A percentile compares a stretch with the other conserved stretches of the same genome.
Evolutionary conservation across 1,140 invertebrate genomes (phyloP).

Genomic region (Drosophila carrolli): DNA sequence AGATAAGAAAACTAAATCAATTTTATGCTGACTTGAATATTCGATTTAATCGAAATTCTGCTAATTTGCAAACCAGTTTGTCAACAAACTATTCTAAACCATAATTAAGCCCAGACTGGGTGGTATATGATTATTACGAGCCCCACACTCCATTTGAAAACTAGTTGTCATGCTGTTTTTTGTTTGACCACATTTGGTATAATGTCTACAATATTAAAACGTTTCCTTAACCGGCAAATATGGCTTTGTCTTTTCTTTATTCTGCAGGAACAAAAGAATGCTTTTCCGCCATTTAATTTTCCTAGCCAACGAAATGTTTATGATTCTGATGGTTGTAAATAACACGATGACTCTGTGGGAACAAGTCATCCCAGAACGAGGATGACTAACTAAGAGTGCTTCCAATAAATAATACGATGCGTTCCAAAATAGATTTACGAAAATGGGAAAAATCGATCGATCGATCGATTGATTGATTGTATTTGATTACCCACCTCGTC

Average conservation of each 20-base stretch:
- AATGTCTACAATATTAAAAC: constrained; percentile 11
- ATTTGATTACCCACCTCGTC: constrained; percentile 71
- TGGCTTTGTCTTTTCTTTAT: constrained; percentile 37
- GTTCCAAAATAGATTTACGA: constrained; percentile 44
- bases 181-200: constrained; percentile 2
- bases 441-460: constrained; percentile 4
- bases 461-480: constrained; percentile 5
- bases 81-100: constrained; percentile 20
- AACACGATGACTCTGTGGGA: constrained; percentile 54
- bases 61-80: constrained; percentile 22
- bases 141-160: constrained; percentile 10
- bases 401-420: constrained; percentile 35
- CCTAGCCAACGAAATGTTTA: constrained; percentile 52
- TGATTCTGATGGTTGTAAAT: constrained; percentile 63
- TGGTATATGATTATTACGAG: constrained; percentile 21
- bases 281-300: constrained; percentile 49
- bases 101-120: constrained; percentile 27
- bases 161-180: constrained; percentile 7
- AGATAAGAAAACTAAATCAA: not conserved
- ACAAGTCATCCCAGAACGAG: constrained; percentile 8
- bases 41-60: constrained; percentile 9
- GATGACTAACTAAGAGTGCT: constrained; percentile 57
- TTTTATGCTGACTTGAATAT: constrained; percentile 20
- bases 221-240: constrained; percentile 51
- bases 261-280: constrained; percentile 50